These are phyloP conservation scores for Penaeus indicus DNA, from an alignment of 1,140 invertebrate genomes.

Conservation along the genomic window DNA sequence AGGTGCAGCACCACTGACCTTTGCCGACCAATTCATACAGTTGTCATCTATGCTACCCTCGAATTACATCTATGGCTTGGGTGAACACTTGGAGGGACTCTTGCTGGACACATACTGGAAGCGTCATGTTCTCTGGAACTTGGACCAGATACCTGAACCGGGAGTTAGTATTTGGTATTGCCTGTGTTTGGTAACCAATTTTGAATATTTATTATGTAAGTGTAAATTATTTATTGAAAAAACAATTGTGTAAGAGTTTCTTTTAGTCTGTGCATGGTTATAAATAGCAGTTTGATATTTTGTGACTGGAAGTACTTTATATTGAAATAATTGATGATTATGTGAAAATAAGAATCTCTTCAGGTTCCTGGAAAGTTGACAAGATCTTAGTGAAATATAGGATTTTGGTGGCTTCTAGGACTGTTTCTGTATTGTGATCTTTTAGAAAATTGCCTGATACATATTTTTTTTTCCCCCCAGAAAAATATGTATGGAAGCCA, in stretches of 20 bases:
- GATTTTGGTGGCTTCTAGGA: neutral
- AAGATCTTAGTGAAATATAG: too few species aligned
- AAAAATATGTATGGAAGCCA: conserved; percentile 74
- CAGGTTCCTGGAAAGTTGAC: too few species aligned
- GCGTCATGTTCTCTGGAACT: conserved; percentile 60
- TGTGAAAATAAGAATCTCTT: conserved; percentile 66
- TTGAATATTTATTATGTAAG: neutral
- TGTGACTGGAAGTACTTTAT: conserved; percentile 66
- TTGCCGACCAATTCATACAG: conserved; percentile 67
- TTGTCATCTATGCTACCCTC: conserved; percentile 60
- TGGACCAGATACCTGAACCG: conserved; percentile 51
- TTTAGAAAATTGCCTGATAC: conserved; percentile 70
- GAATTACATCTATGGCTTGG: conserved; percentile 62
- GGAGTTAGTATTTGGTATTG: conserved; percentile 33
- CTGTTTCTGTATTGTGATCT: conserved; percentile 43
- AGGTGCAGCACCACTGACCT: conserved; percentile 68
- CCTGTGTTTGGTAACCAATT: neutral
- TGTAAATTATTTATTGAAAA: neutral
- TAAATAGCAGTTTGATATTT: conserved; percentile 59
- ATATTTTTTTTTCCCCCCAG: conserved; percentile 67
- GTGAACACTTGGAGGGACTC: conserved; percentile 60
- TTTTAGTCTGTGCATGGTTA: neutral
- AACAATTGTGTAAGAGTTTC: neutral
- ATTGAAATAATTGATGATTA: conserved; percentile 67
- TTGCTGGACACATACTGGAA: conserved; percentile 63